phyloP scores from a whole-genome alignment of 2,113 vertebrate genomes.

The Hydrolagus affinis region DNA sequence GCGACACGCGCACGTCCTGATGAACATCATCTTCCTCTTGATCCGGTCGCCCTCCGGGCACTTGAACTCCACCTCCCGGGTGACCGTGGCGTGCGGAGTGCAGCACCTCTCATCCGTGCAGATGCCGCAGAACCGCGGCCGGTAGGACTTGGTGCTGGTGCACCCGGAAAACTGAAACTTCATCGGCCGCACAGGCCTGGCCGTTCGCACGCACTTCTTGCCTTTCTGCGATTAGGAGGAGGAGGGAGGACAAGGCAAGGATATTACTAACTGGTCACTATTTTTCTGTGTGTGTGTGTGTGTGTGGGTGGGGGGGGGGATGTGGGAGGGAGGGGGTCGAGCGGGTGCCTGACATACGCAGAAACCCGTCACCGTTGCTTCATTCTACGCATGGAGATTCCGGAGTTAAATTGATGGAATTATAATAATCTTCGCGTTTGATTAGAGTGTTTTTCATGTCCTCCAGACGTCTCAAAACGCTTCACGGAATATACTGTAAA shows the following conservation, averaged over 20 bases:
- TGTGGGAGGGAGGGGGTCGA: not conserved
- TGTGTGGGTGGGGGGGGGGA: too few relatives aligned
- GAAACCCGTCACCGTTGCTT: too few relatives aligned
- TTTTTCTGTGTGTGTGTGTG: too few relatives aligned
- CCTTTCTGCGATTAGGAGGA: slow-evolving; percentile 47
- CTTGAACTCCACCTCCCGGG: slow-evolving; percentile 52
- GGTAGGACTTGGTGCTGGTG: slow-evolving; percentile 50
- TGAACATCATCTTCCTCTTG: slow-evolving; percentile 64
- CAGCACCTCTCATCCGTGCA: slow-evolving; percentile 61
- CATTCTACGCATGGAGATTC: too few relatives aligned
- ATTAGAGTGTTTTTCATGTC: too few relatives aligned
- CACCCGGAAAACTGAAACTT: slow-evolving; percentile 61
- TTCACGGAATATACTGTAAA: too few relatives aligned
- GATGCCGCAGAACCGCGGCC: slow-evolving; percentile 60
- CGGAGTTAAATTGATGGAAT: too few relatives aligned
- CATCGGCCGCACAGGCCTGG: slow-evolving; percentile 45
- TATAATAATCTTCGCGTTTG: too few relatives aligned
- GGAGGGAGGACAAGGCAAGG: not conserved
- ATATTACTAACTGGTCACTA: too few relatives aligned
- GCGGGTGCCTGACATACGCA: too few relatives aligned
- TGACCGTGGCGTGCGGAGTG: slow-evolving; percentile 50
- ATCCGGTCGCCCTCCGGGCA: slow-evolving; percentile 63
- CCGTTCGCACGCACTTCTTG: slow-evolving; percentile 56
- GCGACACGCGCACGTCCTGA: slow-evolving; percentile 64
- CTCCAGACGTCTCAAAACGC: too few relatives aligned